Evolutionary conservation across 2,113 vertebrate genomes (phyloP), one percentile per base, ranked within the genome.

Genomic region (Phaethon lepturus): DNA sequence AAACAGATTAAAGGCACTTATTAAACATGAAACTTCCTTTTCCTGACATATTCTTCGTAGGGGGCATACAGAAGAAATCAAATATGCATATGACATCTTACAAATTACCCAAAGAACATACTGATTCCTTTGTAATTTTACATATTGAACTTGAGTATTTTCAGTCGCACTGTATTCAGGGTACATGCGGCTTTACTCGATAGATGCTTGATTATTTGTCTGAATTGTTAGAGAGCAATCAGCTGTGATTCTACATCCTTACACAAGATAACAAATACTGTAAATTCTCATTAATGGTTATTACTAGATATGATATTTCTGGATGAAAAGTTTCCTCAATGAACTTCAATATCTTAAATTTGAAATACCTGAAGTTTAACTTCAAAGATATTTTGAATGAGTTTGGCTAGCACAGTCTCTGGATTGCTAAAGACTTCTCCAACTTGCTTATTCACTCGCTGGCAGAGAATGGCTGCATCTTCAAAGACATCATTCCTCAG

Each of bases 371-470:
- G 99, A 83, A 99, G 98, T 97, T 99, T 99, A 92, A 99, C 98
- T 98, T 99, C 99, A 98, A 99, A 99, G 92, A 99, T 99, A 96
- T 99, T 99, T 97, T 99, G 99, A 97, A 99, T 99, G 93, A 99
- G 99, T 98, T 99, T 99, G 95, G 99, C 99, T 98, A 99, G 99
- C 60, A 99, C 99, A 2, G 99, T 99, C 98, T 99, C 99, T 66
- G 99, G 99, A 97, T 99, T 99, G 97, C 99, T 99, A 88, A 99
- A 99, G 81, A 99, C 98, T 94, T 99, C 99, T 49, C 99, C 99
- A 96, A 99, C 99, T 98, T 99, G 99, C 87, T 99, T 99, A 95
- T 99, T 99, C 87, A 99, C 99, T 87, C 98, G 97, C 91, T 99
- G 99, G 97, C 99, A 99, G 71, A 99, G 99, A 93, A 98, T 84